phyloP scores from a whole-genome alignment of 2,888 invertebrate genomes.

The Torymus auratus region DNA sequence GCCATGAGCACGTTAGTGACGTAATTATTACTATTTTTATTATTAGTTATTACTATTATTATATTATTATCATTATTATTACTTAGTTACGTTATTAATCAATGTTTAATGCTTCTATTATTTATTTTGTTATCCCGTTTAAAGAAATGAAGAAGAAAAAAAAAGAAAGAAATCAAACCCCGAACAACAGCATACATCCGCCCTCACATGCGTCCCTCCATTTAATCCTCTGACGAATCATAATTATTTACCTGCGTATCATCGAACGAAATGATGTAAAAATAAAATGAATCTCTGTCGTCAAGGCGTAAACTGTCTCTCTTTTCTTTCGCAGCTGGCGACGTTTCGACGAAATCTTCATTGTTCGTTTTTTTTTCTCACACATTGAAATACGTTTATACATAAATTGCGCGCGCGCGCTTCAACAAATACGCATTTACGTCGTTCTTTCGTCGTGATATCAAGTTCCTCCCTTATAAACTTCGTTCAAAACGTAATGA shows the following conservation, averaged over 20 bases:
- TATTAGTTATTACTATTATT: slow-evolving; percentile 67
- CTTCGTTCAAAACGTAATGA: slow-evolving; percentile 35
- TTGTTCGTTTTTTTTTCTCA: not conserved
- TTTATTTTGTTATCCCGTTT: slow-evolving; percentile 76
- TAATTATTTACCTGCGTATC: slow-evolving; percentile 45
- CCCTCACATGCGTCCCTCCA: slow-evolving; percentile 3
- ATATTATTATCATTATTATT: slow-evolving; percentile 70
- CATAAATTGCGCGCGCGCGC: slow-evolving; percentile 19
- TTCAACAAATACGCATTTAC: slow-evolving; percentile 54
- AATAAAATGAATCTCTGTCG: slow-evolving; percentile 36
- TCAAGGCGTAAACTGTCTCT: slow-evolving; percentile 49
- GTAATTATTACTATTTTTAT: slow-evolving; percentile 65
- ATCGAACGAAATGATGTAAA: slow-evolving; percentile 42
- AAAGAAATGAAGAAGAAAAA: slow-evolving; percentile 55
- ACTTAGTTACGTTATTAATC: slow-evolving; percentile 75
- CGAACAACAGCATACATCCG: slow-evolving; percentile 55
- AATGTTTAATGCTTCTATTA: slow-evolving; percentile 76
- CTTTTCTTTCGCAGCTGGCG: slow-evolving; percentile 40
- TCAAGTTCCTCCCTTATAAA: slow-evolving; percentile 55
- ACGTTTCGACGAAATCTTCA: slow-evolving; percentile 31
- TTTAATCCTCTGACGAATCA: slow-evolving; percentile 57
- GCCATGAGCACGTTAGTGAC: slow-evolving; percentile 67
- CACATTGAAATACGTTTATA: not conserved
- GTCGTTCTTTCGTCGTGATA: slow-evolving; percentile 52
- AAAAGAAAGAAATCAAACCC: slow-evolving; percentile 53